Evolutionary conservation across 2,113 vertebrate genomes (phyloP).

Genomic region (Psilopsiagon aurifrons): DNA sequence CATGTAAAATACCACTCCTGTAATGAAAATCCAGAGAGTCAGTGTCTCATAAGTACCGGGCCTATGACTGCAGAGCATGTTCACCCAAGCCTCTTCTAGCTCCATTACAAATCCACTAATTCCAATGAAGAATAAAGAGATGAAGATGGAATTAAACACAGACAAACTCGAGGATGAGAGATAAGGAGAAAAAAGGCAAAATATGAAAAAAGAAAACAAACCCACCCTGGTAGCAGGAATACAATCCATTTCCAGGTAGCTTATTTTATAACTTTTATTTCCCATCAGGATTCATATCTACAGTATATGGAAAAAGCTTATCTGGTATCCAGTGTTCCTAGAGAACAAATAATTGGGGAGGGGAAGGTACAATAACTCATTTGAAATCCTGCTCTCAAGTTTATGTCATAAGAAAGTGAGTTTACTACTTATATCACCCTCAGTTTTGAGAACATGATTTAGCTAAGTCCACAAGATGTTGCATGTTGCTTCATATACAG

Average conservation of each 20-base stretch:
- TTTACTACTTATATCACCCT: background rate
- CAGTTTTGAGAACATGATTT: fast-evolving
- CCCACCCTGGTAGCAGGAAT: background rate
- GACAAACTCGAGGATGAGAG: background rate
- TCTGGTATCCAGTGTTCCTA: background rate
- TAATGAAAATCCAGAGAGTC: background rate
- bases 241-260: background rate
- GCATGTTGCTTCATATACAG: background rate
- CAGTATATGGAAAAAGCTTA: background rate
- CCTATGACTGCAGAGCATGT: background rate
- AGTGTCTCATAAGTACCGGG: too few relatives aligned
- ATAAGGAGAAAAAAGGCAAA: background rate
- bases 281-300: background rate
- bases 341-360: background rate
- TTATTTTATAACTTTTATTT: background rate
- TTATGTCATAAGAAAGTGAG: background rate
- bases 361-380: background rate
- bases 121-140: background rate
- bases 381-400: background rate
- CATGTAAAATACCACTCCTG: background rate
- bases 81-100: background rate
- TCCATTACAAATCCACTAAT: background rate
- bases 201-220: background rate
- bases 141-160: background rate
- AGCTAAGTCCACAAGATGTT: background rate